Conservation (phyloP, 2,888 invertebrate species). For the Sturmia bella region DNA sequence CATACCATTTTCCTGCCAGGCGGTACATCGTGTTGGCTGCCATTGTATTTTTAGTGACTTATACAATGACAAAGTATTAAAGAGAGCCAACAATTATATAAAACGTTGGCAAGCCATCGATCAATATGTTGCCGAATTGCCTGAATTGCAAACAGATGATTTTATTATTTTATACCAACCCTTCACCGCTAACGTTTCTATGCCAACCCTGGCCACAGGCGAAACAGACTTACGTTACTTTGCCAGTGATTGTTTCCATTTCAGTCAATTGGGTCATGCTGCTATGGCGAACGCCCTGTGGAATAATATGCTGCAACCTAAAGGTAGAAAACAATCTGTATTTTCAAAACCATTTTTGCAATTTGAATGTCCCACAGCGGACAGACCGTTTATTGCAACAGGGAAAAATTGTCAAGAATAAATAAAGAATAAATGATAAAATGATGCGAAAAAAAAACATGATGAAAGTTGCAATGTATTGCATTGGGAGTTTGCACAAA, state of each 20-base stretch:
- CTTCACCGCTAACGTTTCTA: constrained; percentile 73
- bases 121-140: constrained; percentile 81
- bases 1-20: constrained; percentile 72
- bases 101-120: constrained; percentile 83
- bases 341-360: constrained; percentile 57
- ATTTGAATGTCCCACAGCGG: constrained; percentile 78
- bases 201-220: constrained; percentile 80
- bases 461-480: constrained; percentile 34
- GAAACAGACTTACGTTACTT: constrained; percentile 82
- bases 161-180: constrained; percentile 84
- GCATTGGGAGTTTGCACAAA: constrained; percentile 47
- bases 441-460: neutral
- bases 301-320: constrained; percentile 83
- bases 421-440: constrained; percentile 10
- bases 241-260: constrained; percentile 85
- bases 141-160: constrained; percentile 81
- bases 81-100: constrained; percentile 66
- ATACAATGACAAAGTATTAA: constrained; percentile 59
- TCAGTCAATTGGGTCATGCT: constrained; percentile 84
- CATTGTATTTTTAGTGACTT: constrained; percentile 75
- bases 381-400: constrained; percentile 78
- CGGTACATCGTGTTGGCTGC: constrained; percentile 75
- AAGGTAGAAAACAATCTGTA: constrained; percentile 80
- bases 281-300: constrained; percentile 83
- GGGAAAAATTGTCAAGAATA: constrained; percentile 71